Evolutionary conservation across 2,113 vertebrate species (phyloP), one percentile per base, ranked within the genome.

Genomic region (Cathartes aura): DNA sequence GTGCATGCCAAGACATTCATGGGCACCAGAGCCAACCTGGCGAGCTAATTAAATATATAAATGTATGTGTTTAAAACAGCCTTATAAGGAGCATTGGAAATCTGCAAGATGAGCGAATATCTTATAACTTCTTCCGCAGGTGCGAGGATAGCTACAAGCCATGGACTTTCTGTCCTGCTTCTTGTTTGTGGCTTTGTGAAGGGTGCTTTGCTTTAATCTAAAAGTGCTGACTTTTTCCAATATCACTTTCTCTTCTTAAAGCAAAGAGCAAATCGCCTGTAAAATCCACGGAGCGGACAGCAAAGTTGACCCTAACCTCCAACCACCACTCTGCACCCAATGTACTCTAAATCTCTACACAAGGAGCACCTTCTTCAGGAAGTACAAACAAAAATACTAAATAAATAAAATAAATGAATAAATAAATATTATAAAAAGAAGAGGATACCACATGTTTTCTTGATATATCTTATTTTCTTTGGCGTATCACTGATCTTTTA

Each of bases 121-220:
- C 98, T 99, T 98, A 98, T 98, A 97, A 98, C 98, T 98, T 99
- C 98, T 98, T 98, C 98, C 98, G 97, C 99, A 99, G 99, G 99
- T 99, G 99, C 99, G 97, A 99, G 99, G 98, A 99, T 99, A 99
- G 98, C 99, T 98, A 98, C 98, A 98, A 99, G 98, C 99, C 98
- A 98, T 98, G 99, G 99, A 98, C 99, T 99, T 98, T 98, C 98
- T 97, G 97, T 99, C 98, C 98, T 99, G 98, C 99, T 99, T 95
- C 99, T 99, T 98, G 98, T 98, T 90, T 99, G 98, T 97, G 98
- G 98, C 98, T 98, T 99, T 98, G 98, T 99, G 99, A 99, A 99
- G 98, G 99, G 98, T 98, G 98, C 98, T 98, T 99, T 99, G 98
- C 98, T 99, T 99, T 99, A 99, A 98, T 98, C 98, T 98, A 98